phyloP scores from a whole-genome alignment of 2,888 invertebrate species.

The Agrypnus murinus region DNA sequence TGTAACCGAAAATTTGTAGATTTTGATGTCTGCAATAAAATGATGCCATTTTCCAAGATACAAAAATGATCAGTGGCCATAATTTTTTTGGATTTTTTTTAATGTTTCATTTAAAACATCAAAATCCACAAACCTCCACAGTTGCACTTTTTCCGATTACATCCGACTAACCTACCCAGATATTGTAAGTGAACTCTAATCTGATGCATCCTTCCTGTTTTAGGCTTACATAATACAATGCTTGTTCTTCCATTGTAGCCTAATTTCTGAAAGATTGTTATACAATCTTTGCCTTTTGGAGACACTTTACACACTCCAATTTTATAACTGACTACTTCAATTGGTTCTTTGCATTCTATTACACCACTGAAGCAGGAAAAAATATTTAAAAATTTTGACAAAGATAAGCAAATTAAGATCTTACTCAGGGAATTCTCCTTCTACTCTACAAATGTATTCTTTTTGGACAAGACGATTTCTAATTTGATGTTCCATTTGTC shows the following conservation, averaged over 20 bases:
- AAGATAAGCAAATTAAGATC: conserved; percentile 67
- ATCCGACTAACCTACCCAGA: conserved; percentile 83
- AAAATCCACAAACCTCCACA: too few relatives aligned
- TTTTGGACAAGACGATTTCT: conserved; percentile 93
- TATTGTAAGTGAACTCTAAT: conserved; percentile 99
- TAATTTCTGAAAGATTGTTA: conserved; percentile 92
- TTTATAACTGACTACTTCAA: conserved; percentile 95
- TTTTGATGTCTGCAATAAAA: too few relatives aligned
- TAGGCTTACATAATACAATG: conserved; percentile 94
- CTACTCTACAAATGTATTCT: conserved; percentile 96
- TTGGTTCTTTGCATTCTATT: conserved; percentile 91
- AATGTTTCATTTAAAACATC: too few relatives aligned
- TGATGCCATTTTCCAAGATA: too few relatives aligned
- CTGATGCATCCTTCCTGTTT: conserved; percentile 99
- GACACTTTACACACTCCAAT: conserved; percentile 97
- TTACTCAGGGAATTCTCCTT: conserved; percentile 95
- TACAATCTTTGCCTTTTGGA: conserved; percentile 93
- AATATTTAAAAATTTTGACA: neutral
- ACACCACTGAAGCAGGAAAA: conserved; percentile 77
- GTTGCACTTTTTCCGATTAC: too few relatives aligned
- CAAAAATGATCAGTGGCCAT: too few relatives aligned
- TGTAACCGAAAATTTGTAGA: too few relatives aligned
- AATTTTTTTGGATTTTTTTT: too few relatives aligned
- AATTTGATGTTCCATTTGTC: conserved; percentile 97
- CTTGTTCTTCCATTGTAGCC: conserved; percentile 93